Evolutionary conservation across 2,888 invertebrate species (phyloP).

Genomic region (Exephanes ischioxanthus): DNA sequence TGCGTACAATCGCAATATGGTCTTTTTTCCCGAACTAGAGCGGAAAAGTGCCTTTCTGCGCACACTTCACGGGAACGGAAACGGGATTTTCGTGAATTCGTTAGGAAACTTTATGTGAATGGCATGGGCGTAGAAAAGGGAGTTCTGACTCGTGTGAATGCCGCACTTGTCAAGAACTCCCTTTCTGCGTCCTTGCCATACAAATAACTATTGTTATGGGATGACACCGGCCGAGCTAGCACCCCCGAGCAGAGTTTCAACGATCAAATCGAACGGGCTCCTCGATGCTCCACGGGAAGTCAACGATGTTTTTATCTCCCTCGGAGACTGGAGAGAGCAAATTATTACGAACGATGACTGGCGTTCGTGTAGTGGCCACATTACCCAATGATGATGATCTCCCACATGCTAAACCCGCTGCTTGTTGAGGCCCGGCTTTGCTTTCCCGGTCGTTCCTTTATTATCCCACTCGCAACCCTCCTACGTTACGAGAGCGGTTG

Average conservation of each 20-base stretch:
- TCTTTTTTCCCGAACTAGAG: too few species aligned
- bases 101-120: too few species aligned
- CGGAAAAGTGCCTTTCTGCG: too few species aligned
- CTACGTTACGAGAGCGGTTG: slow-evolving; percentile 40
- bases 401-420: slow-evolving; percentile 50
- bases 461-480: slow-evolving; percentile 65
- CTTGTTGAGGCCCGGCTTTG: slow-evolving; percentile 43
- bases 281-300: slow-evolving; percentile 56
- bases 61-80: too few species aligned
- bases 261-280: slow-evolving; percentile 26
- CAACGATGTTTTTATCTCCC: slow-evolving; percentile 27
- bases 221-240: neutral
- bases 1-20: too few species aligned
- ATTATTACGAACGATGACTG: slow-evolving; percentile 49
- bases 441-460: slow-evolving; percentile 65
- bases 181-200: too few species aligned
- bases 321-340: slow-evolving; percentile 45
- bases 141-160: too few species aligned
- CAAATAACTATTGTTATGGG: neutral
- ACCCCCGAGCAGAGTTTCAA: neutral
- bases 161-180: too few species aligned
- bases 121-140: too few species aligned
- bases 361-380: slow-evolving; percentile 30
- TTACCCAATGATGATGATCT: slow-evolving; percentile 69
- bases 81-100: too few species aligned